Percentiles rank a stretch among this genome's conserved stretches.
Evolutionary conservation across 2,888 invertebrate genomes (phyloP).

Genomic region (Chironomus riparius): DNA sequence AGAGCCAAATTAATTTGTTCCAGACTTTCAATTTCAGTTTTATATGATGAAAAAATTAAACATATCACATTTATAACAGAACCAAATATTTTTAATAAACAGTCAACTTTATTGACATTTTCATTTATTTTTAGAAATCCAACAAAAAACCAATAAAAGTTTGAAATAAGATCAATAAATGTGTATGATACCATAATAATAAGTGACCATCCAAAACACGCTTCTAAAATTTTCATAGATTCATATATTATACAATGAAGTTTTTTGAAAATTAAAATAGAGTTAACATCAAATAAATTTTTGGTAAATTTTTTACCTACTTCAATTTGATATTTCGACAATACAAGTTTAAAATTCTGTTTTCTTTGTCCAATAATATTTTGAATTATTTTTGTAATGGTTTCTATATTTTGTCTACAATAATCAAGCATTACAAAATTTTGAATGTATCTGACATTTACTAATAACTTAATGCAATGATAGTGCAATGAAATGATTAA

Average conservation of each 20-base stretch:
- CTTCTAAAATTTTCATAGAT: background rate
- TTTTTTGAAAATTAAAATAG: background rate
- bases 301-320: too few relatives aligned
- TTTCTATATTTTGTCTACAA: background rate
- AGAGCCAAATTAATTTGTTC: background rate
- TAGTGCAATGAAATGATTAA: background rate
- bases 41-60: constrained; percentile 19
- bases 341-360: background rate
- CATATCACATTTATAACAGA: background rate
- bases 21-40: background rate
- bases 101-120: background rate
- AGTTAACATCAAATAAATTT: background rate
- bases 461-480: background rate
- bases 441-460: constrained; percentile 18
- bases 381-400: background rate
- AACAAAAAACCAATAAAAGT: constrained; percentile 14
- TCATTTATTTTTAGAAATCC: background rate
- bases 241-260: background rate
- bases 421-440: background rate
- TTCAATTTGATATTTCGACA: background rate
- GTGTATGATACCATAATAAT: background rate
- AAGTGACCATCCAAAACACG: constrained; percentile 9
- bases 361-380: background rate
- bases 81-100: background rate
- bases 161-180: constrained; percentile 17